These are phyloP conservation scores for Auanema sp. DNA, from an alignment of 2,888 invertebrate species.

Conservation along the genomic window DNA sequence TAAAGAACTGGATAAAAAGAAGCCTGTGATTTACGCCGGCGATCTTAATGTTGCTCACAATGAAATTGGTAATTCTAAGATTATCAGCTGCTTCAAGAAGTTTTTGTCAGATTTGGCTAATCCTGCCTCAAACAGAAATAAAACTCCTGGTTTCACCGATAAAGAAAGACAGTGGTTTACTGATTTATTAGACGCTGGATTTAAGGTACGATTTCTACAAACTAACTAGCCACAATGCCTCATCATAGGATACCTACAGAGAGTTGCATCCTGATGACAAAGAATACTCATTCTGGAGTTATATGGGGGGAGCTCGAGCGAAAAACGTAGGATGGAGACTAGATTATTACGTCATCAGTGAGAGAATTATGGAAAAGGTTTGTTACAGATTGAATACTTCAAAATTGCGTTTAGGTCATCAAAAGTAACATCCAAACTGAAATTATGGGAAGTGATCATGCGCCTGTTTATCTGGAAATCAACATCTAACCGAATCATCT, in stretches of 20 bases:
- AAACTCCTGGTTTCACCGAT: slow-evolving; percentile 90
- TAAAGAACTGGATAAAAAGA: slow-evolving; percentile 79
- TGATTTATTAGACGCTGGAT: slow-evolving; percentile 76
- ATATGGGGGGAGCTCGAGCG: slow-evolving; percentile 81
- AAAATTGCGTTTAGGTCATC: slow-evolving; percentile 34
- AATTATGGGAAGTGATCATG: slow-evolving; percentile 92
- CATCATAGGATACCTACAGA: slow-evolving; percentile 68
- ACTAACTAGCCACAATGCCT: not conserved
- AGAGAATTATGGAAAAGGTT: slow-evolving; percentile 75
- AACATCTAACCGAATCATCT: slow-evolving; percentile 67
- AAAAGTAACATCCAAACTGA: slow-evolving; percentile 81
- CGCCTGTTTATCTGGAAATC: slow-evolving; percentile 82
- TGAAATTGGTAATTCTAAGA: slow-evolving; percentile 76
- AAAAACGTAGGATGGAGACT: slow-evolving; percentile 95
- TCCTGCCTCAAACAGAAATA: slow-evolving; percentile 83
- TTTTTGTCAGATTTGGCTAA: slow-evolving; percentile 76
- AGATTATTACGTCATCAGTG: slow-evolving; percentile 90
- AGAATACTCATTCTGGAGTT: slow-evolving; percentile 92
- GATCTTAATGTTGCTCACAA: slow-evolving; percentile 96
- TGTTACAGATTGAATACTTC: not conserved
- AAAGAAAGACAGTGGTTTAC: slow-evolving; percentile 91
- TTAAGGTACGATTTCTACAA: slow-evolving; percentile 59
- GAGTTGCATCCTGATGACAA: slow-evolving; percentile 81
- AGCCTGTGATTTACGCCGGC: slow-evolving; percentile 91
- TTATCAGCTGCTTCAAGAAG: slow-evolving; percentile 1